Evolutionary conservation across 1,140 invertebrate genomes (phyloP).

Genomic region (Pemphigus obesinymphae): DNA sequence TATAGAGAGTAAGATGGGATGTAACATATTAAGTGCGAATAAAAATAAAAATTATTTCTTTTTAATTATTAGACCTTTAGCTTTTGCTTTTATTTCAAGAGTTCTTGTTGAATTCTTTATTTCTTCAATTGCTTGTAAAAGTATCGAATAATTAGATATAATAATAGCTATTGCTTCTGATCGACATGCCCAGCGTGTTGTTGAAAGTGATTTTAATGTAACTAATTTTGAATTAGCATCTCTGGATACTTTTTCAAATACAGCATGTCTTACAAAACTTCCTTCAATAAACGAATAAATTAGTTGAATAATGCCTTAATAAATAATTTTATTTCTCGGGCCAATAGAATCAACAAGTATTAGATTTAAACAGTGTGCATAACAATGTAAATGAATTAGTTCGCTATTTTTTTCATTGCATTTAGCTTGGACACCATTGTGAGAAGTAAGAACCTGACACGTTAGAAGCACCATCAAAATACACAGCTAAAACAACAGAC

Average conservation of each 20-base stretch:
- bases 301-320: conserved; percentile 33
- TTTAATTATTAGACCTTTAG: neutral
- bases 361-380: too few species aligned
- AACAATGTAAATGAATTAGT: too few species aligned
- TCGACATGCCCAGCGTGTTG: conserved; percentile 39
- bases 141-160: conserved; percentile 17
- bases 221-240: conserved; percentile 36
- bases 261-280: conserved; percentile 42
- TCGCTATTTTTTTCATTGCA: too few species aligned
- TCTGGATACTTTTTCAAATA: conserved; percentile 42
- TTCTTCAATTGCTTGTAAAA: conserved; percentile 39
- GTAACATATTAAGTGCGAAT: neutral
- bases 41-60: neutral
- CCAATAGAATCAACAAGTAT: too few species aligned
- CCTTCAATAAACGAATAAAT: too few species aligned
- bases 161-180: conserved; percentile 40
- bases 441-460: too few species aligned
- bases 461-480: too few species aligned
- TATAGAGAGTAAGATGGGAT: too few species aligned
- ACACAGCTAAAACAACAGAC: too few species aligned
- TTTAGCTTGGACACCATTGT: too few species aligned
- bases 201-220: conserved; percentile 42
- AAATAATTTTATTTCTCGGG: neutral
- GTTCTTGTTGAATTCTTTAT: neutral
- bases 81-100: too few species aligned